A percentile compares a stretch with the other conserved stretches of the same genome.
phyloP scores from a whole-genome alignment of 2,888 invertebrate genomes.

The Chaetogeoica ovagalla region DNA sequence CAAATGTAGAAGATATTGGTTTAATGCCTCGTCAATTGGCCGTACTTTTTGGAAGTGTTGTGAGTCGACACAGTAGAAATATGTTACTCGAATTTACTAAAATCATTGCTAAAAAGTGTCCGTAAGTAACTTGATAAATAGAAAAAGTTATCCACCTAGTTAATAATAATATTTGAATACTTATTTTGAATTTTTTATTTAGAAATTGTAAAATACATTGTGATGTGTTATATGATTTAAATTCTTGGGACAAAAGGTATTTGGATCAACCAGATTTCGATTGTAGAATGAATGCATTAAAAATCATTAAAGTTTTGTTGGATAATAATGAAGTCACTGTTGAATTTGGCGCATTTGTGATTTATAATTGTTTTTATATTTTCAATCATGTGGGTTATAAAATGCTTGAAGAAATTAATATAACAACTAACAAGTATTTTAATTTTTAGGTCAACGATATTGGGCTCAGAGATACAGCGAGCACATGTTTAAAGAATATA shows the following conservation, averaged over 20 bases:
- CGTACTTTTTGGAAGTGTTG: conserved; percentile 72
- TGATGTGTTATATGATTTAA: conserved; percentile 63
- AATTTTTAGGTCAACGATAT: conserved; percentile 73
- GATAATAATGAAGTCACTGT: conserved; percentile 63
- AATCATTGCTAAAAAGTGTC: conserved; percentile 37
- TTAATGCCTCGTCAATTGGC: conserved; percentile 71
- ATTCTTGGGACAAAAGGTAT: conserved; percentile 84
- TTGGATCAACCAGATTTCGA: conserved; percentile 94
- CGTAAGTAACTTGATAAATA: conserved; percentile 2
- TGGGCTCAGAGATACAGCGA: conserved; percentile 77
- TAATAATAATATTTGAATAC: no score
- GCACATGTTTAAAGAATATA: conserved; percentile 72
- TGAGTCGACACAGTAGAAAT: conserved; percentile 59
- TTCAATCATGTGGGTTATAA: conserved; percentile 45
- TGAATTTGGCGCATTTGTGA: conserved; percentile 71
- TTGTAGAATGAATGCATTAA: conserved; percentile 76
- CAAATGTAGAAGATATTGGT: conserved; percentile 68
- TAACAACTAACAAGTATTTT: neutral
- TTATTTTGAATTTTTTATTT: neutral
- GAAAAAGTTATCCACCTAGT: no score
- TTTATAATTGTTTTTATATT: conserved; percentile 64
- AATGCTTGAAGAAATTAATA: neutral
- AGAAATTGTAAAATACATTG: conserved; percentile 33
- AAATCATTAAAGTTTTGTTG: conserved; percentile 66
- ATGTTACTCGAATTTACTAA: conserved; percentile 50